phyloP scores from a whole-genome alignment of 2,113 vertebrate genomes.

The Agelaius phoeniceus region DNA sequence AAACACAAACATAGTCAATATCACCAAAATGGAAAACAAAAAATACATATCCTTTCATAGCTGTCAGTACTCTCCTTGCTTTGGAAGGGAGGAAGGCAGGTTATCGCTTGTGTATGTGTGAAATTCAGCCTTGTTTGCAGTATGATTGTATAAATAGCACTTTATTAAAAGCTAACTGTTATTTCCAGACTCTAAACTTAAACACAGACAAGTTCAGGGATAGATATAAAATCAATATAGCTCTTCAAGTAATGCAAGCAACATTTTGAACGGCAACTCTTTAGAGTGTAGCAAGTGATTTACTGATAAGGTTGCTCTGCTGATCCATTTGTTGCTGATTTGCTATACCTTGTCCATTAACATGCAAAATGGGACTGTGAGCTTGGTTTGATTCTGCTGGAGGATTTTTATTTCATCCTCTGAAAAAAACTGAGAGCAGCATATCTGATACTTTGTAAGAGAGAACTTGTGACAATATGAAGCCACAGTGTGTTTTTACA shows the following conservation, averaged over 20 bases:
- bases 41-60: not conserved
- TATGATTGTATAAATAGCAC: slow-evolving; percentile 52
- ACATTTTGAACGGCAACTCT: slow-evolving; percentile 21
- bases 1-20: slow-evolving; percentile 8
- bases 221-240: slow-evolving; percentile 45
- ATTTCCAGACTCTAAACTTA: slow-evolving; percentile 20
- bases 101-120: not conserved
- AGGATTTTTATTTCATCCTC: not conserved
- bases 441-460: not conserved
- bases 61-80: slow-evolving; percentile 17
- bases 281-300: not conserved
- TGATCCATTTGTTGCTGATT: not conserved
- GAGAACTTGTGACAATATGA: not conserved
- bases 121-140: slow-evolving; percentile 55
- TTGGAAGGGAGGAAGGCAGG: slow-evolving; percentile 16
- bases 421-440: not conserved
- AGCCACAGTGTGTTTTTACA: not conserved
- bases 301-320: not conserved
- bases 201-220: slow-evolving; percentile 3
- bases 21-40: not conserved
- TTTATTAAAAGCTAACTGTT: slow-evolving; percentile 59
- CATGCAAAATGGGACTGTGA: not conserved
- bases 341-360: not conserved
- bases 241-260: slow-evolving; percentile 5
- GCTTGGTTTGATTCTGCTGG: not conserved